A percentile compares a stretch with the other conserved stretches of the same genome.
phyloP scores from a whole-genome alignment of 2,113 vertebrate species.

The Camelus dromedarius region DNA sequence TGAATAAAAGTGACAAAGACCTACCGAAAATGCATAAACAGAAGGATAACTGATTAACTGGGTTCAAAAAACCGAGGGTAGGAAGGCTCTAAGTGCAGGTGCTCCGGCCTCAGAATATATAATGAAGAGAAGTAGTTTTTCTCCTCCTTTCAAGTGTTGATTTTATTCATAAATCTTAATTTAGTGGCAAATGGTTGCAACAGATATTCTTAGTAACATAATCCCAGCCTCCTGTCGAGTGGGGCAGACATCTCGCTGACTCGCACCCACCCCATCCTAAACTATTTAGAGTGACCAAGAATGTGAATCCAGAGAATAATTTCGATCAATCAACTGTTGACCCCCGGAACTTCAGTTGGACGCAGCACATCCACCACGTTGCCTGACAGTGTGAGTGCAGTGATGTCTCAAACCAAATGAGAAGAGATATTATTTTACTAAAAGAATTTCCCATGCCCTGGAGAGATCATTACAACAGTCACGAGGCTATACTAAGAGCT shows the following conservation, averaged over 20 bases:
- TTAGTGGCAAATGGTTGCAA: not conserved
- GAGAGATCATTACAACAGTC: not conserved
- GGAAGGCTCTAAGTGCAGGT: not conserved
- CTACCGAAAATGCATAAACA: not conserved
- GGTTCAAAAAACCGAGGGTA: not conserved
- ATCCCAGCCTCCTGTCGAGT: not conserved
- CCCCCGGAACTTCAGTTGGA: not conserved
- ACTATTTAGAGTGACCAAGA: not conserved
- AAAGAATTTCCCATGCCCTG: not conserved
- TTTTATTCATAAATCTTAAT: not conserved
- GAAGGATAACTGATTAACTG: not conserved
- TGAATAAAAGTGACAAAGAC: not conserved
- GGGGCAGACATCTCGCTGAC: not conserved
- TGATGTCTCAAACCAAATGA: not conserved
- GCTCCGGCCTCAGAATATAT: not conserved
- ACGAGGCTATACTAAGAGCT: not conserved
- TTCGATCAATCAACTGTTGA: not conserved
- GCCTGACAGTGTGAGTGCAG: no score
- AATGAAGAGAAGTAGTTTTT: not conserved
- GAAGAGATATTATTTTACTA: not conserved
- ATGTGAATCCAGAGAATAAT: not conserved
- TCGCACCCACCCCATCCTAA: no score
- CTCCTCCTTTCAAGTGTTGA: not conserved
- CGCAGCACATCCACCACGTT: no score
- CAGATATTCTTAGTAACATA: not conserved